A percentile compares a stretch with the other conserved stretches of the same genome.
These are phyloP conservation scores for Anolis apletophallus DNA, from an alignment of 2,797 vertebrate species.

Conservation along the genomic window DNA sequence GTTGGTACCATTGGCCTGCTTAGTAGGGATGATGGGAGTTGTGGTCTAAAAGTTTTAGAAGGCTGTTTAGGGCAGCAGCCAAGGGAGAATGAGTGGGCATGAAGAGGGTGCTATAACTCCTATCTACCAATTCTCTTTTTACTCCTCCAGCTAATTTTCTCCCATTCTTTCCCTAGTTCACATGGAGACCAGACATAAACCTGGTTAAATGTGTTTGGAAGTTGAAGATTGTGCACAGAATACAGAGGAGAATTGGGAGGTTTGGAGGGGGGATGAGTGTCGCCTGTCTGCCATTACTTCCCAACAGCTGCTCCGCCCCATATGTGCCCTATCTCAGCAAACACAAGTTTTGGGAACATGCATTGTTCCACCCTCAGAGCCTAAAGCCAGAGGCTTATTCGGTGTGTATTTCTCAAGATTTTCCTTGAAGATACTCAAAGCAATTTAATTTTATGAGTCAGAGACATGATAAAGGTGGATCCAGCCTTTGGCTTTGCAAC, in stretches of 20 bases:
- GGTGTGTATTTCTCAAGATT: neutral
- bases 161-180: neutral
- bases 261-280: neutral
- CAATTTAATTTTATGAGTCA: constrained; percentile 5
- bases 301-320: neutral
- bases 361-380: neutral
- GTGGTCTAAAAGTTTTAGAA: no score
- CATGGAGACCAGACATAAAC: neutral
- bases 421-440: constrained; percentile 15
- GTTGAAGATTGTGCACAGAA: neutral
- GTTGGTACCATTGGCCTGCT: no score
- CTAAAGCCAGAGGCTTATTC: constrained; percentile 1
- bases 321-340: neutral
- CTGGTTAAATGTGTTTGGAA: neutral
- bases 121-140: neutral
- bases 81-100: neutral
- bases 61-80: neutral
- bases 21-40: no score
- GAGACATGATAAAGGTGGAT: neutral
- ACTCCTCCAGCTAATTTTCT: neutral
- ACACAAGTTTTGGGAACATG: neutral
- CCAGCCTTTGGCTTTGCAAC: no score
- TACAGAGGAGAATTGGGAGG: neutral
- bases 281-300: neutral
- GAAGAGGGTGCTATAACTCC: no score